These are phyloP conservation scores for Hyalella azteca DNA, from an alignment of 2,888 invertebrate genomes.

Conservation along the genomic window DNA sequence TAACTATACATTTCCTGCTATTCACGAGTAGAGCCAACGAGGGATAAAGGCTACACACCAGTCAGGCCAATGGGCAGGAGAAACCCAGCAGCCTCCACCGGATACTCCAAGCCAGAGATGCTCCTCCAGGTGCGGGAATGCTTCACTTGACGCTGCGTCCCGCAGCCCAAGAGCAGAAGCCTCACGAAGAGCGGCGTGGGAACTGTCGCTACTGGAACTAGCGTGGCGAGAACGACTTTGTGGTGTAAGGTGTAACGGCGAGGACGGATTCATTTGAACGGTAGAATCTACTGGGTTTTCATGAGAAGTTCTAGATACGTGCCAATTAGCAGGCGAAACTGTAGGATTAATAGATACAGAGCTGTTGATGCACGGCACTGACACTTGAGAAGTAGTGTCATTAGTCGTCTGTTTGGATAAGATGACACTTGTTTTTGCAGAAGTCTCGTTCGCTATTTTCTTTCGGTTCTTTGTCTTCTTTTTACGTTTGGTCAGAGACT, in stretches of 20 bases:
- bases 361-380: too few species aligned
- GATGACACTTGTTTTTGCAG: too few species aligned
- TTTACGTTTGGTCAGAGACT: not conserved
- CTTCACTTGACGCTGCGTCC: conserved; percentile 23
- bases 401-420: not conserved
- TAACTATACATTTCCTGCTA: too few species aligned
- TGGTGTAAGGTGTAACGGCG: not conserved
- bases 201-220: conserved; percentile 47
- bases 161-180: not conserved
- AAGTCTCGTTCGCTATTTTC: not conserved
- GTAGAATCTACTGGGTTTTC: not conserved
- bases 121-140: conserved; percentile 39
- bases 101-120: conserved; percentile 79
- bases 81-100: conserved; percentile 79
- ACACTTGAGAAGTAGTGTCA: not conserved
- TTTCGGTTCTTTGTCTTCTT: conserved; percentile 15
- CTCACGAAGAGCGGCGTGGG: conserved; percentile 19
- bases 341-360: too few species aligned
- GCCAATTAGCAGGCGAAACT: not conserved
- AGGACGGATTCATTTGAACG: not conserved
- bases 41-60: conserved; percentile 67
- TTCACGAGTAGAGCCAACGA: not conserved
- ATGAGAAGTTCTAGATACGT: not conserved
- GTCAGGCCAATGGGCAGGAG: conserved; percentile 76
- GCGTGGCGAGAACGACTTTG: conserved; percentile 38